Percentiles rank a stretch among this genome's conserved stretches.
These are phyloP conservation scores for Mantis religiosa DNA, from an alignment of 2,888 invertebrate genomes.

Conservation along the genomic window DNA sequence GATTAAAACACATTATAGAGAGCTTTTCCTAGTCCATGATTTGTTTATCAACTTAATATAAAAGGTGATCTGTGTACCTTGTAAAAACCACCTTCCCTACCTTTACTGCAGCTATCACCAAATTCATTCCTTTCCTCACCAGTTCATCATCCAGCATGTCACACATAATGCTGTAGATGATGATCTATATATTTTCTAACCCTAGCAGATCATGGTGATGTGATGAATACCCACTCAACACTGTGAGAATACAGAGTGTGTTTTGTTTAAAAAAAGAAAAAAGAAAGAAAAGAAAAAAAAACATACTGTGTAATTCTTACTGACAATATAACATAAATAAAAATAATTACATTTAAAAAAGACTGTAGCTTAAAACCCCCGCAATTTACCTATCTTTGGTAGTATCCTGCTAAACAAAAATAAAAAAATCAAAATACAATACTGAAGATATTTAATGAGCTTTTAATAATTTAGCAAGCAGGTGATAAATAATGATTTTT, in stretches of 20 bases:
- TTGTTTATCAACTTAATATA: background rate
- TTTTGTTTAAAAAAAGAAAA: background rate
- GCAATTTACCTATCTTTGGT: background rate
- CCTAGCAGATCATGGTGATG: background rate
- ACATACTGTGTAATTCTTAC: background rate
- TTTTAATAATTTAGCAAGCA: background rate
- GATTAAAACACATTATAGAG: background rate
- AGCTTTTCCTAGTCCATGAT: background rate
- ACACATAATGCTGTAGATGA: background rate
- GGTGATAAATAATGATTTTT: background rate
- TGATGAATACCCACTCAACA: background rate
- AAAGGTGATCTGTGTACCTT: background rate
- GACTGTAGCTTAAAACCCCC: background rate
- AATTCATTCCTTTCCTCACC: background rate
- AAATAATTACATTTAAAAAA: background rate
- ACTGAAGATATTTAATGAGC: background rate
- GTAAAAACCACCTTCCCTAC: background rate
- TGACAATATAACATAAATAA: background rate
- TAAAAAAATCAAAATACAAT: background rate
- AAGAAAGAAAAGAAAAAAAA: background rate
- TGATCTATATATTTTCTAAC: background rate
- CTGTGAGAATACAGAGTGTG: background rate
- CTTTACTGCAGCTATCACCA: background rate
- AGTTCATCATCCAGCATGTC: background rate
- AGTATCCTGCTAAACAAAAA: background rate